phyloP scores from a whole-genome alignment of 2,797 vertebrate species.

The Helostoma temminkii region DNA sequence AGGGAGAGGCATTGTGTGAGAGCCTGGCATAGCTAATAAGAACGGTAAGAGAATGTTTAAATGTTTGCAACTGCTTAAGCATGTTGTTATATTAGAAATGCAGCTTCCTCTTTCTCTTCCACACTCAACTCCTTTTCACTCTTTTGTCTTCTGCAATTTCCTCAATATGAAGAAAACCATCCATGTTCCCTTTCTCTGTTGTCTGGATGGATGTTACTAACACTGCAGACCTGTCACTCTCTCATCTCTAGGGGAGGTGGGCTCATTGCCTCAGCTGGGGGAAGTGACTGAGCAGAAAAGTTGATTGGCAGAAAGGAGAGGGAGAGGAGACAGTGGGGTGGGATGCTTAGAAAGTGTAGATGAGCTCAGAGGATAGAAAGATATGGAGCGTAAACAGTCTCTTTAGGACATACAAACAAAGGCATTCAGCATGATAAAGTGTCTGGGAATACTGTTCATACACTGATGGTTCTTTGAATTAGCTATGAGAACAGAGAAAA shows the following conservation, averaged over 20 bases:
- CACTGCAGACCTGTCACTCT: slow-evolving; percentile 80
- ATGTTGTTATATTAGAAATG: slow-evolving; percentile 28
- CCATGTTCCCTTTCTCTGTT: slow-evolving; percentile 51
- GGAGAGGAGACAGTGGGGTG: slow-evolving; percentile 58
- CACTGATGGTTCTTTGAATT: slow-evolving; percentile 22
- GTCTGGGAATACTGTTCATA: slow-evolving; percentile 2
- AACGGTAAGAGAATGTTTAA: slow-evolving; percentile 36
- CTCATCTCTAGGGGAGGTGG: slow-evolving; percentile 71
- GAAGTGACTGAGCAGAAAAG: slow-evolving; percentile 70
- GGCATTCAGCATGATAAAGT: slow-evolving; percentile 32
- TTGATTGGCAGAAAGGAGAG: slow-evolving; percentile 74
- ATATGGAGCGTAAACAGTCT: slow-evolving; percentile 65
- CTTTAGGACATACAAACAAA: slow-evolving; percentile 70
- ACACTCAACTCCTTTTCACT: background rate
- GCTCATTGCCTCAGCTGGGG: slow-evolving; percentile 63
- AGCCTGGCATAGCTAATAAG: slow-evolving; percentile 31
- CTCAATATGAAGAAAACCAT: slow-evolving; percentile 48
- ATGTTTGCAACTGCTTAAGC: slow-evolving; percentile 33
- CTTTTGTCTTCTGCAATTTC: slow-evolving; percentile 42
- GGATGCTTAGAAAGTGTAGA: slow-evolving; percentile 69
- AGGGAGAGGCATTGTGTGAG: slow-evolving; percentile 2
- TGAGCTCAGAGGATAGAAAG: slow-evolving; percentile 56
- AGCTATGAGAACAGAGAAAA: slow-evolving; percentile 34
- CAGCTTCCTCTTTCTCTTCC: slow-evolving; percentile 13
- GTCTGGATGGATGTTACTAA: slow-evolving; percentile 69